Conservation (phyloP, 1,140 invertebrate species). For the Formica selysi region DNA sequence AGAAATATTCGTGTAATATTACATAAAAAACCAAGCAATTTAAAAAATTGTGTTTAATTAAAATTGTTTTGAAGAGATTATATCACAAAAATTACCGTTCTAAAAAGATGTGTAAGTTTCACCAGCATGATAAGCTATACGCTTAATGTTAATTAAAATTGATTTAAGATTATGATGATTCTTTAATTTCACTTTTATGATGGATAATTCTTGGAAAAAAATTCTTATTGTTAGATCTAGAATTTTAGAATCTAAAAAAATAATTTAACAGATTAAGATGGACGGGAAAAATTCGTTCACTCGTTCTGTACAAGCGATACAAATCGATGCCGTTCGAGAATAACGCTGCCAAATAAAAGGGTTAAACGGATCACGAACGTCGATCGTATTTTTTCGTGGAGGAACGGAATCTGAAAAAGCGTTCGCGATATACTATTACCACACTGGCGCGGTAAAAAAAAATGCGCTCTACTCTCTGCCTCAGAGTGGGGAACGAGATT, state of each 20-base stretch:
- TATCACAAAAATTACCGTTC: not conserved
- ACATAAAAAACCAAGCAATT: not conserved
- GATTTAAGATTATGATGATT: not conserved
- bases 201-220: not conserved
- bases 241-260: too few species aligned
- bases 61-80: not conserved
- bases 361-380: slow-evolving; percentile 51
- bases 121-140: not conserved
- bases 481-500: slow-evolving; percentile 70
- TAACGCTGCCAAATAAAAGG: slow-evolving; percentile 44
- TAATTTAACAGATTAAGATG: too few species aligned
- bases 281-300: slow-evolving; percentile 5
- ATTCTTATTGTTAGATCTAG: too few species aligned
- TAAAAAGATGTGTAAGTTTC: not conserved
- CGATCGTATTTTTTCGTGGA: slow-evolving; percentile 38
- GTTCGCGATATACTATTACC: slow-evolving; percentile 39
- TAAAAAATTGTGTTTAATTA: not conserved
- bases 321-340: slow-evolving; percentile 44
- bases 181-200: not conserved
- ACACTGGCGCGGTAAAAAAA: slow-evolving; percentile 19
- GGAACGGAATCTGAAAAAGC: slow-evolving; percentile 37
- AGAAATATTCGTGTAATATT: not conserved
- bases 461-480: slow-evolving; percentile 51
- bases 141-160: not conserved
- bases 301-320: not conserved